Percentiles rank a stretch among this genome's conserved stretches.
Evolutionary conservation across 2,113 vertebrate species (phyloP).

Genomic region (Prionailurus bengalensis): DNA sequence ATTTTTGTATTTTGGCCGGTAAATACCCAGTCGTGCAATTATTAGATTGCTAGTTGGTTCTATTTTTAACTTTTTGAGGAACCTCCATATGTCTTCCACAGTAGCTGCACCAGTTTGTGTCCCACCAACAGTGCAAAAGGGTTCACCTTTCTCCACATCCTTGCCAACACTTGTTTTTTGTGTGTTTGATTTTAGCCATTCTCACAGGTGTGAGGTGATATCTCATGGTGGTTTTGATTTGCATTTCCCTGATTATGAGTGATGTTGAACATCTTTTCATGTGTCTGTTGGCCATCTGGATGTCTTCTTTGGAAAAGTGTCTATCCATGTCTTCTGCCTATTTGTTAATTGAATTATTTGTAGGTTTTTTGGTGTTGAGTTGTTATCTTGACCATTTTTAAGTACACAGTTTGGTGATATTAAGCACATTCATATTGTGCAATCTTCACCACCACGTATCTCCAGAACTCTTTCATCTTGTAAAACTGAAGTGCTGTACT

Average conservation of each 20-base stretch:
- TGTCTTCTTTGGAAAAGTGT: neutral
- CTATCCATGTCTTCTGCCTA: neutral
- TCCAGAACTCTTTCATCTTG: neutral
- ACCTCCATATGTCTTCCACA: neutral
- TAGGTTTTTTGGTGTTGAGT: neutral
- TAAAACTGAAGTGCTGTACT: neutral
- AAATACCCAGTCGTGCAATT: neutral
- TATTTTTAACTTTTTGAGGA: neutral
- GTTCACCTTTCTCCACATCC: neutral
- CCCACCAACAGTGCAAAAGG: neutral
- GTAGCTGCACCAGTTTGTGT: neutral
- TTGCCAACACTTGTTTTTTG: neutral
- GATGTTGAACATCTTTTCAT: neutral
- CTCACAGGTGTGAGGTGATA: neutral
- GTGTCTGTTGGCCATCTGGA: neutral
- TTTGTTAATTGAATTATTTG: neutral
- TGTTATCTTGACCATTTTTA: neutral
- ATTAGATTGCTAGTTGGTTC: neutral
- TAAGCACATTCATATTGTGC: neutral
- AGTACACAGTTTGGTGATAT: neutral
- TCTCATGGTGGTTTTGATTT: neutral
- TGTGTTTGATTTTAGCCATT: neutral
- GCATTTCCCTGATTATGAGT: neutral
- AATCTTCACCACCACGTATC: neutral
- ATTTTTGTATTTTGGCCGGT: neutral